Conservation (phyloP, 2,888 invertebrate genomes). For the Agrochola lota region DNA sequence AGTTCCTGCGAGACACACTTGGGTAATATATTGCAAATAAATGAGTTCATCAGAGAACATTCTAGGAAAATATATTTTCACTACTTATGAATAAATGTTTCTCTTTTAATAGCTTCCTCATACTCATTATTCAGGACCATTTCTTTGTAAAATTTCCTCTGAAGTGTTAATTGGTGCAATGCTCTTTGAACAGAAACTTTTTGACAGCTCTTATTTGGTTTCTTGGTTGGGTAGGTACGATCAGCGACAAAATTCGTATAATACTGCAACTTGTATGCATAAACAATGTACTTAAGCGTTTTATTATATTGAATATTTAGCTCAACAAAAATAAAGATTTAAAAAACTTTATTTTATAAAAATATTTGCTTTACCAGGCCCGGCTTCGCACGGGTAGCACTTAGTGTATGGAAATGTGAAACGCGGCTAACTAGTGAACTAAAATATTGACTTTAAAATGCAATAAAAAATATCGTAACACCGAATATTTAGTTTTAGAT, state of each 20-base stretch:
- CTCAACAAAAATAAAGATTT: too few relatives aligned
- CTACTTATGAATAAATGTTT: neutral
- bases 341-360: too few relatives aligned
- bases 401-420: too few relatives aligned
- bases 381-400: too few relatives aligned
- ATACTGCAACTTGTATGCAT: neutral
- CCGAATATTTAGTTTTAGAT: too few relatives aligned
- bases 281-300: too few relatives aligned
- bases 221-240: neutral
- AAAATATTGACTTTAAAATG: too few relatives aligned
- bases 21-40: slow-evolving; percentile 23
- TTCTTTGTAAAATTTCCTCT: neutral
- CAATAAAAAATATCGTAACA: too few relatives aligned
- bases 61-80: neutral
- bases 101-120: neutral
- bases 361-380: too few relatives aligned
- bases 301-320: too few relatives aligned
- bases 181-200: neutral
- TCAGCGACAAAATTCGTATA: neutral
- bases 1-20: slow-evolving; percentile 4
- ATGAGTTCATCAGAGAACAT: neutral
- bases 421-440: too few relatives aligned
- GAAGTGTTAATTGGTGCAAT: neutral
- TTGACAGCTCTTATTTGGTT: neutral
- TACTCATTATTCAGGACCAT: too few relatives aligned